Evolutionary conservation across 2,797 vertebrate genomes (phyloP), one percentile per base, ranked within the genome.

Genomic region (Sebastes matsubarae): DNA sequence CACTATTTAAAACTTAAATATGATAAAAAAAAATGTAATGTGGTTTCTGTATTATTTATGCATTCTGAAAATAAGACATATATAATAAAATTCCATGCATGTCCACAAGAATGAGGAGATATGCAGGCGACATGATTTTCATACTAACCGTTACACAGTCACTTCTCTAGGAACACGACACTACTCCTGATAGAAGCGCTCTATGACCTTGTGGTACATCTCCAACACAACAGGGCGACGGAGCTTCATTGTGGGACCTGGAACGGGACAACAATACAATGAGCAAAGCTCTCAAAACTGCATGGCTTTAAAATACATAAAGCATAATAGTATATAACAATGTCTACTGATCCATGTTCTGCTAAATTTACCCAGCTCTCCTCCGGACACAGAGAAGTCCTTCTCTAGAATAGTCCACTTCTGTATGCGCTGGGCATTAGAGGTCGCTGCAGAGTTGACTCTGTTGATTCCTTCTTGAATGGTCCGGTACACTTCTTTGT

Each of bases 161-260:
- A 60, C 38, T 42, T 55, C 22, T 61, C 0, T 9, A 25, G 14
- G 1, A 79, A 52, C 25, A 20, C 14, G n/a, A 63, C 24, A 7
- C 85, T 92, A 95, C 20, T 95, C 93, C 73, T 84, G 87, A 81
- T 97, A 97, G 88, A 98, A 95, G 34, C 92, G 91, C 10, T 97
- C 94, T 2, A 97, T 95, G 91, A 95, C 89, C 6, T 90, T 84
- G 80, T 82, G 94, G 90, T 98, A 97, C 88, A 96, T 97, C 88
- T 97, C 89, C 4, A 96, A 88, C 55, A 98, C 96, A 0, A 87
- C 64, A 2, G 93, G 94, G 18, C 96, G 91, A 65, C 95, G 96
- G 79, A 97, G 86, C 92, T 97, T 98, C 97, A 97, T 97, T 11
- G 97, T 97, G 0, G 97, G 97, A 87, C 97, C 97, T 98, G 80